Percentiles rank a stretch among this genome's conserved stretches.
Evolutionary conservation across 2,888 invertebrate species (phyloP).

Genomic region (Embidobia sp.): DNA sequence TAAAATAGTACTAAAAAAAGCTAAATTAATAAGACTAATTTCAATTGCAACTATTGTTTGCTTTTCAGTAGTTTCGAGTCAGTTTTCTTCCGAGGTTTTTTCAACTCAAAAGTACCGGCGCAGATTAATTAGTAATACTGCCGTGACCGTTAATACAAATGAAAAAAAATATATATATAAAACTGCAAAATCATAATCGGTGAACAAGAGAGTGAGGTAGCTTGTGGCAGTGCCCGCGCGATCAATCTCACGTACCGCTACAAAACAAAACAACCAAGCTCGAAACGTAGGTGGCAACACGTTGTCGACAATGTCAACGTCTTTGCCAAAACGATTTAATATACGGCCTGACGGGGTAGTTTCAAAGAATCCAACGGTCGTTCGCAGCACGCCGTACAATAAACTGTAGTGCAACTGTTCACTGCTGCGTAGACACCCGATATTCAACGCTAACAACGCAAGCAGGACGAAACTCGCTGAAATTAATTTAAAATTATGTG

Average conservation of each 20-base stretch:
- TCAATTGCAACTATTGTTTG: no score
- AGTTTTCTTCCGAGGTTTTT: no score
- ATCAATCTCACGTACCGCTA: conserved; percentile 78
- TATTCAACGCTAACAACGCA: conserved; percentile 75
- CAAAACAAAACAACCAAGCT: conserved; percentile 83
- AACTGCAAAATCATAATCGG: no score
- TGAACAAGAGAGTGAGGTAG: conserved; percentile 32
- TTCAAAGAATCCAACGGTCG: conserved; percentile 89
- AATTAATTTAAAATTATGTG: conserved; percentile 69
- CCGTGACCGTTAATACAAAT: no score
- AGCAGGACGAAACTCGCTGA: conserved; percentile 78
- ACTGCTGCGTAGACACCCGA: conserved; percentile 79
- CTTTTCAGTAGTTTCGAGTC: no score
- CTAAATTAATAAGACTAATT: no score
- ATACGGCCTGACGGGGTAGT: conserved; percentile 90
- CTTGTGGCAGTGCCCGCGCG: no score
- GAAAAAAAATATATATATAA: background rate
- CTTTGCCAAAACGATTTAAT: conserved; percentile 90
- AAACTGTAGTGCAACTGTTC: conserved; percentile 85
- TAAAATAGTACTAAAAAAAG: no score
- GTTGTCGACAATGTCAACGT: conserved; percentile 88
- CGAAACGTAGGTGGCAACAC: conserved; percentile 87
- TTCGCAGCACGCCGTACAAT: conserved; percentile 86
- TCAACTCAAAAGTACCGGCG: no score
- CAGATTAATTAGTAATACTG: no score